Conservation (phyloP, 2,113 vertebrate species). For the Sylvia atricapilla region DNA sequence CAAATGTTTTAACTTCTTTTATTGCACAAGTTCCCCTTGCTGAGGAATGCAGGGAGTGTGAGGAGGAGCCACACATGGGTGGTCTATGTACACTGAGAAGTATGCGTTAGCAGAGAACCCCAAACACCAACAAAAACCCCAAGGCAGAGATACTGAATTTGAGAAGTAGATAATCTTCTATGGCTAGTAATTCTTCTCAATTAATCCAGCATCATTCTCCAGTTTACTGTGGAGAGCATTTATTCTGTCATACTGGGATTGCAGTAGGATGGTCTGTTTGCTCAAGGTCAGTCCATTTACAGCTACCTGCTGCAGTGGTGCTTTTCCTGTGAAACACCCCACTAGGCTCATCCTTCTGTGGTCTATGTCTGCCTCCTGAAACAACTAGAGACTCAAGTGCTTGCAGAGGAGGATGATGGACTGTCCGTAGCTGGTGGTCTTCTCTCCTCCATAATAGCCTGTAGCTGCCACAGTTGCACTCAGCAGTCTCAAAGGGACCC, state of each 20-base stretch:
- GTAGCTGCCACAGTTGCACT: background rate
- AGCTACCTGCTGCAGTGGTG: background rate
- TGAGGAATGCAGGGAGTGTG: background rate
- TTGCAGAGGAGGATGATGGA: background rate
- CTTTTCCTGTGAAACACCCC: background rate
- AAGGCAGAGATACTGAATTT: background rate
- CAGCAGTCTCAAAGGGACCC: background rate
- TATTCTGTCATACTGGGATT: background rate
- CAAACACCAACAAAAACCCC: background rate
- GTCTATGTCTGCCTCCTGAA: background rate
- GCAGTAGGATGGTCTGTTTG: background rate
- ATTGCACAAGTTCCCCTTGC: background rate
- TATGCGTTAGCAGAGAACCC: background rate
- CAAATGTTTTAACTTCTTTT: background rate
- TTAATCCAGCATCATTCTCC: background rate
- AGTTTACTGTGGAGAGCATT: background rate
- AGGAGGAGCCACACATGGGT: background rate
- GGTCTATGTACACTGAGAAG: background rate
- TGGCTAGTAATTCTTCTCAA: background rate
- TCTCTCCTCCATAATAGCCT: background rate
- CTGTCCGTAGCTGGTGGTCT: too few species aligned
- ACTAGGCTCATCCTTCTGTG: accelerated
- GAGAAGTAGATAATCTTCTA: background rate
- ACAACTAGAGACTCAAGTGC: background rate
- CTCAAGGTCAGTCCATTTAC: background rate